These are phyloP conservation scores for Pionites leucogaster DNA, from an alignment of 2,113 vertebrate species.

Conservation along the genomic window DNA sequence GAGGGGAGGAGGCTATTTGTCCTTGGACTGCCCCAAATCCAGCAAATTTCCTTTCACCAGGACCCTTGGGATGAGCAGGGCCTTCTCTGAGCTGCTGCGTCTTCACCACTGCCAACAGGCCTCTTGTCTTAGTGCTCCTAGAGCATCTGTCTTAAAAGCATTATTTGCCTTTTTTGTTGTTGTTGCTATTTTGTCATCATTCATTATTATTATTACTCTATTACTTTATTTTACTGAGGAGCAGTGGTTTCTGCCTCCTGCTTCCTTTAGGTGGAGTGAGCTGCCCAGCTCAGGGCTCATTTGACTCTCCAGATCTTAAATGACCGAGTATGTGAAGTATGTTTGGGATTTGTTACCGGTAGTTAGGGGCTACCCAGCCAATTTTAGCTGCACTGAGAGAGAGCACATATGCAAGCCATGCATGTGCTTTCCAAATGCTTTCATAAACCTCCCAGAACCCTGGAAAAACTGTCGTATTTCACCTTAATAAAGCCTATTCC, in stretches of 20 bases:
- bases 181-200: neutral
- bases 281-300: neutral
- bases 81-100: neutral
- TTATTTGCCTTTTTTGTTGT: neutral
- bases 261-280: conserved; percentile 50
- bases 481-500: neutral
- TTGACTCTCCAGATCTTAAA: neutral
- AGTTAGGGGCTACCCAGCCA: neutral
- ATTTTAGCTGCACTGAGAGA: neutral
- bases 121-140: neutral
- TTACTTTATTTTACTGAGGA: neutral
- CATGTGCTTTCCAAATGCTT: neutral
- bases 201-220: neutral
- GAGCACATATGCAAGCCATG: neutral
- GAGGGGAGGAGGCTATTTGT: neutral
- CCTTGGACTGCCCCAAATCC: neutral
- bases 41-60: neutral
- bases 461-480: neutral
- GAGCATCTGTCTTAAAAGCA: neutral
- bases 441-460: neutral
- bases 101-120: accelerated
- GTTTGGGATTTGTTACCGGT: neutral
- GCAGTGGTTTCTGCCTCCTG: neutral
- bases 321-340: neutral
- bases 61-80: neutral